Evolutionary conservation across 2,888 invertebrate species (phyloP).

Genomic region (Macrophya alboannulata): DNA sequence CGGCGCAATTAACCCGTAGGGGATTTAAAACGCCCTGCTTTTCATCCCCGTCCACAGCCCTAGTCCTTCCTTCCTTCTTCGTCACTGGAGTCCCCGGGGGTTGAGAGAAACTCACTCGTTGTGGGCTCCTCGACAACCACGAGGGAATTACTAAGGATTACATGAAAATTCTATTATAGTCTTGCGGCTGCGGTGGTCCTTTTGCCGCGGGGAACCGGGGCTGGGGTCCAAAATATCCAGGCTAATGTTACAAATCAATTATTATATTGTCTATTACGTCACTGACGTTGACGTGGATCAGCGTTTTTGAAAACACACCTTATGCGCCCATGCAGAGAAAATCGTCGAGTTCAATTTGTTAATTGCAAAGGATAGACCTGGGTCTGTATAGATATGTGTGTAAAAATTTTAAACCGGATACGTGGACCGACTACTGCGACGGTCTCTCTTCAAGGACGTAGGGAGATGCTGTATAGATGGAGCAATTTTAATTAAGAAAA

Average conservation of each 20-base stretch:
- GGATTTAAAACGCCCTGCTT: slow-evolving; percentile 72
- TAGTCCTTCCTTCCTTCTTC: slow-evolving; percentile 52
- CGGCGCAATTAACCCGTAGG: slow-evolving; percentile 78
- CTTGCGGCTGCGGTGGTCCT: slow-evolving; percentile 64
- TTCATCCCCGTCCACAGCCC: slow-evolving; percentile 59
- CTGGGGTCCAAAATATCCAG: slow-evolving; percentile 58
- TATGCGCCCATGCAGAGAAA: not conserved
- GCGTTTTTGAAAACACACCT: not conserved
- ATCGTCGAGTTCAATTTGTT: not conserved
- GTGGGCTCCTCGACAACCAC: slow-evolving; percentile 73
- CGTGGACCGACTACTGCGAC: slow-evolving; percentile 46
- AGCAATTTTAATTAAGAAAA: slow-evolving; percentile 73
- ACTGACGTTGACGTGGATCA: not conserved
- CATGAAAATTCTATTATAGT: slow-evolving; percentile 78
- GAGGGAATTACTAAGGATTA: slow-evolving; percentile 78
- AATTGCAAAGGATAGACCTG: not conserved
- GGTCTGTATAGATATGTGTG: not conserved
- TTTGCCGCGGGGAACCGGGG: slow-evolving; percentile 20
- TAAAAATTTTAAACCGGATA: slow-evolving; percentile 46
- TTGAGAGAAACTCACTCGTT: slow-evolving; percentile 43
- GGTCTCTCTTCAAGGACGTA: slow-evolving; percentile 46
- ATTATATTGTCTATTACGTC: slow-evolving; percentile 48
- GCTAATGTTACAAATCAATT: slow-evolving; percentile 69
- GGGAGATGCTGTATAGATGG: slow-evolving; percentile 48
- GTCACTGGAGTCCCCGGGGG: slow-evolving; percentile 41